These are phyloP conservation scores for Eupithecia insigniata DNA, from an alignment of 2,888 invertebrate genomes.

Conservation along the genomic window DNA sequence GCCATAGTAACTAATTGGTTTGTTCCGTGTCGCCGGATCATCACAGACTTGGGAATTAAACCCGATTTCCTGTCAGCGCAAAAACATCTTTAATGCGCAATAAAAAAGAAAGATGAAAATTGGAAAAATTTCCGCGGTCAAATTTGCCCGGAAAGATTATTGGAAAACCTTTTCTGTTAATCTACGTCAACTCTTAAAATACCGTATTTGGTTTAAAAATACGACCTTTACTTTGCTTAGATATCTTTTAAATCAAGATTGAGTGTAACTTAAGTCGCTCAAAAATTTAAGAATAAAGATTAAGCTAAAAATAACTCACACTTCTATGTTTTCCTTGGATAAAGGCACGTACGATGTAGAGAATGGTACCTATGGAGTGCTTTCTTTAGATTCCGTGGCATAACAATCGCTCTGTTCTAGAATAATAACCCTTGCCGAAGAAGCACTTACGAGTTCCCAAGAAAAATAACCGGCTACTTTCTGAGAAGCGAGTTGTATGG, in stretches of 20 bases:
- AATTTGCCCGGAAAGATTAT: not conserved
- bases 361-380: conserved; percentile 4
- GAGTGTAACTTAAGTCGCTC: not conserved
- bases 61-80: not conserved
- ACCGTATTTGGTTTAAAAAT: not conserved
- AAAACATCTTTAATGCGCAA: conserved; percentile 8
- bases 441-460: conserved; percentile 27
- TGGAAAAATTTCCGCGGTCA: not conserved
- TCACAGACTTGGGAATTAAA: not conserved
- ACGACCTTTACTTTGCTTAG: too few relatives aligned
- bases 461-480: conserved; percentile 27
- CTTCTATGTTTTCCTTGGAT: not conserved
- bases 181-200: not conserved
- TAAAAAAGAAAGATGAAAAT: conserved; percentile 5
- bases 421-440: conserved; percentile 23
- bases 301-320: not conserved
- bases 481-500: not conserved
- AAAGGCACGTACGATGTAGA: not conserved
- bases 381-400: conserved; percentile 11
- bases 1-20: conserved; percentile 1
- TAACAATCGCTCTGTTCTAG: conserved; percentile 24
- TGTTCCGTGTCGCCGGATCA: not conserved
- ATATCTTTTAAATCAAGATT: not conserved
- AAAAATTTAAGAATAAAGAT: not conserved
- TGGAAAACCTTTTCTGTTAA: not conserved